These are phyloP conservation scores for Phlogophora meticulosa DNA, from an alignment of 2,888 invertebrate genomes.

Conservation along the genomic window DNA sequence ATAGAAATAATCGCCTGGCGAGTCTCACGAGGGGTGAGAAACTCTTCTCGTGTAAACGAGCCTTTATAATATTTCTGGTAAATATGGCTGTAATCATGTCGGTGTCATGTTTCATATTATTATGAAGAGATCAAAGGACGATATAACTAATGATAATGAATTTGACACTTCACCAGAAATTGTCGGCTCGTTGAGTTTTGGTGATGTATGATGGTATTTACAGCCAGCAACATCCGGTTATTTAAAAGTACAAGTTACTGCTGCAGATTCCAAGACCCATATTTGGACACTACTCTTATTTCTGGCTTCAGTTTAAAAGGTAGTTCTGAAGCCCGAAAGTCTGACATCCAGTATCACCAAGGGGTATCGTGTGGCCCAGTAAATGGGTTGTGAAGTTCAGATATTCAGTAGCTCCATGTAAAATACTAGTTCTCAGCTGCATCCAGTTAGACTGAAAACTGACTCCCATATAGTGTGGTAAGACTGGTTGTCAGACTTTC, in stretches of 20 bases:
- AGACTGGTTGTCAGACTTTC: no score
- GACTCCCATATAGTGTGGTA: no score
- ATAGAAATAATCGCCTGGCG: neutral
- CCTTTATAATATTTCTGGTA: slow-evolving; percentile 14
- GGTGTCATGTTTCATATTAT: slow-evolving; percentile 36
- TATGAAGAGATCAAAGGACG: slow-evolving; percentile 48
- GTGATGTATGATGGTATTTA: slow-evolving; percentile 6
- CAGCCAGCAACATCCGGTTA: neutral
- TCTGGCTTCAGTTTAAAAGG: no score
- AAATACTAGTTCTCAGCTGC: no score
- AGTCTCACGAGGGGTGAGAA: neutral
- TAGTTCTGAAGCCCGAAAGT: no score
- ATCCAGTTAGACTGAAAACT: no score
- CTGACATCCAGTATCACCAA: no score
- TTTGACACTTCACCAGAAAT: slow-evolving; percentile 38
- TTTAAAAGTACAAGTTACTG: neutral
- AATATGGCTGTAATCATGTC: slow-evolving; percentile 5
- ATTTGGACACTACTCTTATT: no score
- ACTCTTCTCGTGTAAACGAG: neutral
- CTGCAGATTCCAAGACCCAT: neutral
- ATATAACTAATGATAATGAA: slow-evolving; percentile 33
- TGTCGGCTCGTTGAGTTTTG: slow-evolving; percentile 26
- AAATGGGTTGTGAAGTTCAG: no score
- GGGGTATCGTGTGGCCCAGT: no score
- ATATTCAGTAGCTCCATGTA: no score